Evolutionary conservation across 2,888 invertebrate species (phyloP).

Genomic region (Sarcophaga caerulescens): DNA sequence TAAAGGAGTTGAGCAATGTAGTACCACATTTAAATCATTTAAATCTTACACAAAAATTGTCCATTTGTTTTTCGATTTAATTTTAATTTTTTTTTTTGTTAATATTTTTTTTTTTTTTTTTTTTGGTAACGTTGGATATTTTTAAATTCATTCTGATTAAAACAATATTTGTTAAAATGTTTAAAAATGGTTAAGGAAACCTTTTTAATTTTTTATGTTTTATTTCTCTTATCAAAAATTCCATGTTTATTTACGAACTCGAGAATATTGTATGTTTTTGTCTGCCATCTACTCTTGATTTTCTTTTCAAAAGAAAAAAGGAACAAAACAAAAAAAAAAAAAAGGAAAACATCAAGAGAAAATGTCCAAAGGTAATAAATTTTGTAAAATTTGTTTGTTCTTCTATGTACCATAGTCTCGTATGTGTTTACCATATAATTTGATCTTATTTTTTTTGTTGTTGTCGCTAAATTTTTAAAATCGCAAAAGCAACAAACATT

Average conservation of each 20-base stretch:
- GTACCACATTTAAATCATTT: no score
- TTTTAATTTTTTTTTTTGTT: no score
- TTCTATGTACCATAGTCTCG: not conserved
- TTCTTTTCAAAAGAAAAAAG: no score
- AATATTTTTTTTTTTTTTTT: no score
- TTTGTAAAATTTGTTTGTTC: constrained; percentile 20
- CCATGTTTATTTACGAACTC: not conserved
- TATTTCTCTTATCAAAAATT: not conserved
- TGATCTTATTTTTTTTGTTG: not conserved
- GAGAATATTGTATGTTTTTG: no score
- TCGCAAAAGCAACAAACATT: not conserved
- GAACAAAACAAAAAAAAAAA: not conserved
- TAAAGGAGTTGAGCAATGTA: no score
- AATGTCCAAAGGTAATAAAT: constrained; percentile 43
- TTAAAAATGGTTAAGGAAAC: not conserved
- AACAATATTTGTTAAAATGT: not conserved
- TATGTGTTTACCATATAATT: no score
- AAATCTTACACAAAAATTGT: no score
- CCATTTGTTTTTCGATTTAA: no score
- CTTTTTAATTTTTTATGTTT: not conserved
- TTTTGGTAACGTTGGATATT: no score
- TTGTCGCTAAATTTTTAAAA: constrained; percentile 21
- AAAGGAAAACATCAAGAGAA: not conserved
- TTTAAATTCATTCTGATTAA: no score
- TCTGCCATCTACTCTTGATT: no score